Base-by-base conservation (phyloP, 2,797 vertebrate species). In the Trachops cirrhosus region DNA sequence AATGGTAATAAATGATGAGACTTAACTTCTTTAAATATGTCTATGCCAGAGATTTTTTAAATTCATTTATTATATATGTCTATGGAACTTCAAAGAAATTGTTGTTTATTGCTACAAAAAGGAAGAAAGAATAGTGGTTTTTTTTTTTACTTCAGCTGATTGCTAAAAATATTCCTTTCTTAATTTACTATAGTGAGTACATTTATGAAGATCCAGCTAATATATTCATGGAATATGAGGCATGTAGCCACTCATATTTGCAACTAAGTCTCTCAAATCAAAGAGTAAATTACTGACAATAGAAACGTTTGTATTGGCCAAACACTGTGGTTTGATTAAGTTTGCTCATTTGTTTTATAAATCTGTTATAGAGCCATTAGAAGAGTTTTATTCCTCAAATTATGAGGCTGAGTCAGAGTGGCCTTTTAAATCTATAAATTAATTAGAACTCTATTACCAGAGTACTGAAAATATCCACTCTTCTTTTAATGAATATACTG, bases 381-480 rank as follows among this genome's bases (percentile, higher is more conserved):
- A 93, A 95, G 83, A 95, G 86, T 96, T 97, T 97, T 94, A 96
- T 75, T 97, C 86, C 82, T 97, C 67, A 95, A 52, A 96, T 96
- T 89, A 95, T 94, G 79, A 52, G 90, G 7, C 67, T 97, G 92
- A 95, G 15, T 97, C 93, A 93, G 67, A 98, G 70, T 41, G 82
- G 92, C 16, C 85, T 73, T 93, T 96, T 74, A 96, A 97, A 91
- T 34, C 96, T 98, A 96, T 97, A 94, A 97, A 95, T 96, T 96
- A 97, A 95, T 85, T 97, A 97, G 93, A 97, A 96, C 54, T 91
- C 86, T 85, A 91, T 96, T 97, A 94, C 32, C 87, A 84, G 46
- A 77, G 50, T 90, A 96, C 95, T 94, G 74, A 95, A 73, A 84
- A 70, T 82, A 78, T 95, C 39, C 3, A 95, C 39, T 24, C 59